Conservation (phyloP, 2,797 vertebrate species). For the Falco columbarius region DNA sequence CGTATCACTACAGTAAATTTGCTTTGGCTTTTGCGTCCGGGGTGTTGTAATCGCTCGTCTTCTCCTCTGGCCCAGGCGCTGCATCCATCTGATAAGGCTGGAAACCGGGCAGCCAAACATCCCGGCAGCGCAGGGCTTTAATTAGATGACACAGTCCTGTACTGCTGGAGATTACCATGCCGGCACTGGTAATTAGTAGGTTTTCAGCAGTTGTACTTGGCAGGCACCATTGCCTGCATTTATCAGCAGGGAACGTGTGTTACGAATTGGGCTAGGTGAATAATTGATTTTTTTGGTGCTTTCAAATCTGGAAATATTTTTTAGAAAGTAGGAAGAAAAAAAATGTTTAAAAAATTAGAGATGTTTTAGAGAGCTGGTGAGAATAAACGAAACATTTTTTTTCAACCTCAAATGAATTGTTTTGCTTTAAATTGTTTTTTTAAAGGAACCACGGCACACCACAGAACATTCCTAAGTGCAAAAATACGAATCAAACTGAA, state of each 20-base stretch:
- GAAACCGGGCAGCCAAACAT: background rate
- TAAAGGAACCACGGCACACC: background rate
- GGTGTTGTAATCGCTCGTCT: background rate
- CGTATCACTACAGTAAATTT: background rate
- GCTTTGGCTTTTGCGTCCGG: background rate
- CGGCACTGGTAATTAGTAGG: background rate
- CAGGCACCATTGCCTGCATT: background rate
- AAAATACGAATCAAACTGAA: background rate
- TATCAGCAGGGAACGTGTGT: background rate
- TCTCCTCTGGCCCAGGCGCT: background rate
- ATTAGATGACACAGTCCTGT: background rate
- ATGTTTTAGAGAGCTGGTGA: background rate
- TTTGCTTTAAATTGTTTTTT: background rate
- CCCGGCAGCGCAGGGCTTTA: background rate
- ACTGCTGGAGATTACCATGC: background rate
- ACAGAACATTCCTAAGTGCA: background rate
- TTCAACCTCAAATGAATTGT: background rate
- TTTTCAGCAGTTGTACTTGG: background rate
- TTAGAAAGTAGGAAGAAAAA: background rate
- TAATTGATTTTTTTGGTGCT: background rate
- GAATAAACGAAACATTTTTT: background rate
- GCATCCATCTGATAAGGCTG: background rate
- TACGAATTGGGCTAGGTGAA: background rate
- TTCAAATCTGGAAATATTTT: background rate
- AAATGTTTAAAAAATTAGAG: background rate